Base-by-base conservation (phyloP, 2,113 vertebrate species). In the Ammodytes marinus region DNA sequence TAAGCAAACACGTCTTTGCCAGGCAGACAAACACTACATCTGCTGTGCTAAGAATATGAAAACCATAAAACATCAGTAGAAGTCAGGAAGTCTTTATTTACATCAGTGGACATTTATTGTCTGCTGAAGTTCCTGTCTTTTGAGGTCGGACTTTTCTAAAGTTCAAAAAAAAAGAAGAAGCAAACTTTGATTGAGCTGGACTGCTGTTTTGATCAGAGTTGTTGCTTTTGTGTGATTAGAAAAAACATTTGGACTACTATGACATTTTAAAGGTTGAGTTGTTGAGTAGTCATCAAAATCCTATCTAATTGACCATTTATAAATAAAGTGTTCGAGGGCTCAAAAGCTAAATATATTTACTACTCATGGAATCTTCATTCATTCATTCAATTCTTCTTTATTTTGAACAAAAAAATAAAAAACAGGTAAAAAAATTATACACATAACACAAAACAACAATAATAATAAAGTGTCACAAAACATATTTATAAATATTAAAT, bases 11-110 rank as follows among this genome's bases (percentile, higher is more conserved):
- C 0, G 0, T 82, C 27, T 87, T 59, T 76, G 69, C 65, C 77
- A 84, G 66, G 14, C 82, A 75, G 73, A 83, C 85, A 66, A 83
- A 74, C 4, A 64, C 49, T 77, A 42, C 74, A 74, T 89, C 86
- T 77, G 68, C 82, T 89, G 58, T 85, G 55, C 43, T 72, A 57
- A 27, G 69, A 84, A 75, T 74, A 46, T 70, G 47, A 82, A 80
- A 74, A 67, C 43, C 55, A 54, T 81, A 54, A 79, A 87, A 82
- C 80, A 79, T 68, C 53, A 58, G 70, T 13, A 72, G 69, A 81
- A 74, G 74, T 77, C 82, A 13, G 49, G 59, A 86, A 55, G 47
- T 84, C 37, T 77, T 66, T 10, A 75, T 78, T 6, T 84, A 83
- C 37, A 64, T 42, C 57, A 53, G 60, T 13, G 11, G 75, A 78